Percentiles rank a stretch among this genome's conserved stretches.
Evolutionary conservation across 2,113 vertebrate genomes (phyloP).

Genomic region (Athene cunicularia): DNA sequence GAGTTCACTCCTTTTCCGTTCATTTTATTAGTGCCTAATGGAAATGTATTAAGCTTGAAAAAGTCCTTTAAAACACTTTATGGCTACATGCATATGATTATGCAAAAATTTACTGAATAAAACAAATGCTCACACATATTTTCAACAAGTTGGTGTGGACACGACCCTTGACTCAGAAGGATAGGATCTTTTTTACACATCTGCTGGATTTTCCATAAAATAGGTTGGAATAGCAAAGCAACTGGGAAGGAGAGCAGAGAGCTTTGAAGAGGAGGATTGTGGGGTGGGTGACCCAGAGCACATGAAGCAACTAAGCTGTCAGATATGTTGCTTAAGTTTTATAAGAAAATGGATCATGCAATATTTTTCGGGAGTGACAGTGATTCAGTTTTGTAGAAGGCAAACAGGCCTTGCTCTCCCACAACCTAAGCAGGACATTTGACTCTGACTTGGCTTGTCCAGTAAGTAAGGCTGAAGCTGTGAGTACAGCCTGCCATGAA

Average conservation of each 20-base stretch:
- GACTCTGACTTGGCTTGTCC: neutral
- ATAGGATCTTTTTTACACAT: neutral
- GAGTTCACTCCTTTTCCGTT: neutral
- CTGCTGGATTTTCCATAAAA: neutral
- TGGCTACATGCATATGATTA: neutral
- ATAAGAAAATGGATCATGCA: neutral
- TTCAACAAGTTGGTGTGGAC: neutral
- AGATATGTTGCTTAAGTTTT: neutral
- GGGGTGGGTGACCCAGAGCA: neutral
- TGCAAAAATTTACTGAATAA: neutral
- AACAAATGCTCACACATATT: fast-evolving
- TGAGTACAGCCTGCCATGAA: neutral
- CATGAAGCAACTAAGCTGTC: neutral
- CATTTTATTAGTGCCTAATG: neutral
- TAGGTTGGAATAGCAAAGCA: neutral
- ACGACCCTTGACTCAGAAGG: neutral
- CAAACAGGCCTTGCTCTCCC: neutral
- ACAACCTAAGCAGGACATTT: neutral
- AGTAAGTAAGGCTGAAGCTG: fast-evolving
- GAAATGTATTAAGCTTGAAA: neutral
- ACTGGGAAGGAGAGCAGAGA: neutral
- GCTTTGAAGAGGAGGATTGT: neutral
- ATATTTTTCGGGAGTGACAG: neutral
- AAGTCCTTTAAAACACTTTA: neutral
- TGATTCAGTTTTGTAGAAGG: neutral